Conservation (phyloP, 1,140 invertebrate genomes). For the Leucophenga varia region DNA sequence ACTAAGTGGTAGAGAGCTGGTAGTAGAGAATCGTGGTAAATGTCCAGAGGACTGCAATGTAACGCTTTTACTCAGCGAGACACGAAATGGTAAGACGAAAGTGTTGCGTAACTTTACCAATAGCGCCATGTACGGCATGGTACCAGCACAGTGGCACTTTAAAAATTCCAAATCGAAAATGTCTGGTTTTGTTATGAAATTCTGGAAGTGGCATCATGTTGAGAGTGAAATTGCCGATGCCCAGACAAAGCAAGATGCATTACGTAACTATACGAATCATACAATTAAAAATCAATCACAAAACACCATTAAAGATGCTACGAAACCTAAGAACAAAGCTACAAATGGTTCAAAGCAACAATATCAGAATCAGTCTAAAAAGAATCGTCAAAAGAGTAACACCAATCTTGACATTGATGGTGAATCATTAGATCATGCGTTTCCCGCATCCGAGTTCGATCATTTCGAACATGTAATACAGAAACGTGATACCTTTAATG, state of each 20-base stretch:
- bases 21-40: constrained; percentile 65
- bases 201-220: constrained; percentile 70
- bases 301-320: constrained; percentile 31
- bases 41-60: constrained; percentile 68
- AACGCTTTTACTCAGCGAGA: constrained; percentile 63
- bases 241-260: constrained; percentile 12
- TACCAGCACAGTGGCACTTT: constrained; percentile 66
- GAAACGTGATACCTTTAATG: constrained; percentile 29
- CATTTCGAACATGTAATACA: constrained; percentile 38
- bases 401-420: background rate
- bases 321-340: constrained; percentile 11
- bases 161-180: constrained; percentile 61
- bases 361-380: constrained; percentile 19
- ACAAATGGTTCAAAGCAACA: constrained; percentile 18
- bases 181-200: constrained; percentile 74
- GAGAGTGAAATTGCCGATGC: constrained; percentile 8
- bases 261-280: constrained; percentile 16
- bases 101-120: constrained; percentile 63
- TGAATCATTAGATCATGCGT: constrained; percentile 11
- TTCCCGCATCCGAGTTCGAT: constrained; percentile 31
- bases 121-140: constrained; percentile 66
- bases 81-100: constrained; percentile 60
- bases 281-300: constrained; percentile 20
- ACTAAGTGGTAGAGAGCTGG: constrained; percentile 61
- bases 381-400: constrained; percentile 16